phyloP scores from a whole-genome alignment of 2,888 invertebrate genomes.

The Drosophila histrio region DNA sequence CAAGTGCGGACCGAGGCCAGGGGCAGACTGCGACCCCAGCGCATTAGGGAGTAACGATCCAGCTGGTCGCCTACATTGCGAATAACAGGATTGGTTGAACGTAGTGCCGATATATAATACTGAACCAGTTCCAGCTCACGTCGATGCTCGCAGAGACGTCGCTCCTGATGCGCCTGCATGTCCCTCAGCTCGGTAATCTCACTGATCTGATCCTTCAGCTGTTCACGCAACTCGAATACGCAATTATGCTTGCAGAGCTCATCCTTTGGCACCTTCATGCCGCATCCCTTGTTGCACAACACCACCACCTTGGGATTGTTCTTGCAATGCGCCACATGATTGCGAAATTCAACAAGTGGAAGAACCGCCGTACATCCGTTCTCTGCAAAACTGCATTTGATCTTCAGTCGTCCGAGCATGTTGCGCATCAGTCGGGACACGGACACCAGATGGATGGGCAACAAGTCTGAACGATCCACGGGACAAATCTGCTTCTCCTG shows the following conservation, averaged over 20 bases:
- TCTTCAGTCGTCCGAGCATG: constrained; percentile 56
- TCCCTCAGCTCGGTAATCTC: constrained; percentile 33
- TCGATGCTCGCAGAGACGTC: constrained; percentile 37
- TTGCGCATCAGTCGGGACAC: constrained; percentile 65
- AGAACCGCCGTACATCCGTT: constrained; percentile 39
- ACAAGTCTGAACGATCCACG: constrained; percentile 54
- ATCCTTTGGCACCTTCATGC: constrained; percentile 60
- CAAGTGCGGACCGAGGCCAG: constrained; percentile 47
- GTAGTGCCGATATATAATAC: constrained; percentile 56
- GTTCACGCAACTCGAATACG: constrained; percentile 48
- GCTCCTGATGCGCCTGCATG: constrained; percentile 36
- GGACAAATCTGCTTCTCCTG: constrained; percentile 57
- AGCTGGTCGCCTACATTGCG: constrained; percentile 63
- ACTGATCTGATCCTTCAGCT: constrained; percentile 25
- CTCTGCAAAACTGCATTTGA: constrained; percentile 51
- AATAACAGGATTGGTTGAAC: constrained; percentile 54
- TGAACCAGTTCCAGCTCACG: constrained; percentile 65
- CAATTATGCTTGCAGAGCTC: constrained; percentile 58
- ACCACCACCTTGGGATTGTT: constrained; percentile 56
- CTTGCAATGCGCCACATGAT: constrained; percentile 43
- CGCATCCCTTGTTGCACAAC: constrained; percentile 49
- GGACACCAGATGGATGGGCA: constrained; percentile 37
- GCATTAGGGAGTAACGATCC: constrained; percentile 58
- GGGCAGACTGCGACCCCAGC: constrained; percentile 50
- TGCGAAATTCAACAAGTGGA: constrained; percentile 42